phyloP scores from a whole-genome alignment of 64 coral and sea anemone species.

The Cladopsammia gracilis region DNA sequence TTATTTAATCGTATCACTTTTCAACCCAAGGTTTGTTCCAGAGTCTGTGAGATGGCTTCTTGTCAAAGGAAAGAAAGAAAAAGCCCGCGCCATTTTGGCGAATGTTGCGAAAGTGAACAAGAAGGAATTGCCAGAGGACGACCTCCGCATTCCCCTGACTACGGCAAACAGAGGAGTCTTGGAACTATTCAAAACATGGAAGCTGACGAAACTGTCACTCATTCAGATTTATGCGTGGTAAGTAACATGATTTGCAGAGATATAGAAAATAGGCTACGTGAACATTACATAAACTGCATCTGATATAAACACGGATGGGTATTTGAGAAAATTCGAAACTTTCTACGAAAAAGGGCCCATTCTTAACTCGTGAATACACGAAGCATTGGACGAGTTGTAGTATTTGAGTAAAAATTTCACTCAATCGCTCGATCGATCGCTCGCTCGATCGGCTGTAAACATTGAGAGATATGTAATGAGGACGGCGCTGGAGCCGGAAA shows the following conservation, averaged over 20 bases:
- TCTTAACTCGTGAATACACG: too few relatives aligned
- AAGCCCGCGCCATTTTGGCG: conserved; percentile 71
- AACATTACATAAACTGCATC: too few relatives aligned
- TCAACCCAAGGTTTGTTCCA: conserved; percentile 68
- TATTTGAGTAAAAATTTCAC: too few relatives aligned
- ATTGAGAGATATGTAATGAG: too few relatives aligned
- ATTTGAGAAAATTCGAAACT: too few relatives aligned
- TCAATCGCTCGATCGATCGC: too few relatives aligned
- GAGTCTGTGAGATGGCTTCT: conserved; percentile 96
- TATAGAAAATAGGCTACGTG: too few relatives aligned
- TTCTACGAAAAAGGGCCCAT: too few relatives aligned
- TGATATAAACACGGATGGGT: too few relatives aligned
- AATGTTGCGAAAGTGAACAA: conserved; percentile 86
- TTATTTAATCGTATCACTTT: not conserved
- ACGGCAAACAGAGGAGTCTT: conserved; percentile 65
- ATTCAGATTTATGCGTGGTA: conserved; percentile 86
- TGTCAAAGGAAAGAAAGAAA: conserved; percentile 67
- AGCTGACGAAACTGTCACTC: conserved; percentile 55
- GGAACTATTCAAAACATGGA: conserved; percentile 76
- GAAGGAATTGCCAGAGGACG: conserved; percentile 75
- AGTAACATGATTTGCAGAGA: not conserved
- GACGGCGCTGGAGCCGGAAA: too few relatives aligned
- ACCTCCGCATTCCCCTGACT: conserved; percentile 63
- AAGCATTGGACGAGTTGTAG: too few relatives aligned
- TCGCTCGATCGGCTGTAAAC: too few relatives aligned